Conservation (phyloP, 2,888 invertebrate genomes). For the Pandemis corylana region DNA sequence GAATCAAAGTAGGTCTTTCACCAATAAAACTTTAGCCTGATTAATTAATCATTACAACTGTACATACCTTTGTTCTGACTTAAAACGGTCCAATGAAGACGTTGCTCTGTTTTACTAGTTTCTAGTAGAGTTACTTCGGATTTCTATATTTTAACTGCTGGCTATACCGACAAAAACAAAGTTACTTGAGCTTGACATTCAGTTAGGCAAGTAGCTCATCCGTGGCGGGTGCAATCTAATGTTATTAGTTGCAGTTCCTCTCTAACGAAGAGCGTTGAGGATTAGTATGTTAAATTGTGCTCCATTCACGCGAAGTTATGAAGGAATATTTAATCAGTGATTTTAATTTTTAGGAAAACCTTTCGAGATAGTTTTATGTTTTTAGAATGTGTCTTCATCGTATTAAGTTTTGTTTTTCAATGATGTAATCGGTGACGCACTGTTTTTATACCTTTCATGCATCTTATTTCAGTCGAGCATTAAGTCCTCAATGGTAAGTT, state of each 20-base stretch:
- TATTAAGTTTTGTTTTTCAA: no score
- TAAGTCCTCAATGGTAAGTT: neutral
- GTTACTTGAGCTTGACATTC: conserved; percentile 7
- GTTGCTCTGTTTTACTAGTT: neutral
- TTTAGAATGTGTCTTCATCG: no score
- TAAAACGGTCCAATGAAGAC: neutral
- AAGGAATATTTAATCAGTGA: neutral
- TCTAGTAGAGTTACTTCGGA: neutral
- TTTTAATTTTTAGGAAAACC: no score
- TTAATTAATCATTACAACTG: neutral
- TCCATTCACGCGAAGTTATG: neutral
- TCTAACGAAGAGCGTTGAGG: neutral
- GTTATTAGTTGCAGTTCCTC: conserved; percentile 3
- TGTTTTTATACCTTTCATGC: neutral
- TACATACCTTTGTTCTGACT: neutral
- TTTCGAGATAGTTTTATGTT: neutral
- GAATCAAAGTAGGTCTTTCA: neutral
- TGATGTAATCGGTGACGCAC: neutral
- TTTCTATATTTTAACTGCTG: neutral
- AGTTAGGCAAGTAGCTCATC: conserved; percentile 5
- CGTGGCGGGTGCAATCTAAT: neutral
- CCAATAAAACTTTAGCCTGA: neutral
- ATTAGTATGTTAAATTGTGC: neutral
- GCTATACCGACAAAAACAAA: neutral
- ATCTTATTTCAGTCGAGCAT: neutral